Conservation (phyloP, 2,888 invertebrate genomes). For the Eristalinus sepulchralis region DNA sequence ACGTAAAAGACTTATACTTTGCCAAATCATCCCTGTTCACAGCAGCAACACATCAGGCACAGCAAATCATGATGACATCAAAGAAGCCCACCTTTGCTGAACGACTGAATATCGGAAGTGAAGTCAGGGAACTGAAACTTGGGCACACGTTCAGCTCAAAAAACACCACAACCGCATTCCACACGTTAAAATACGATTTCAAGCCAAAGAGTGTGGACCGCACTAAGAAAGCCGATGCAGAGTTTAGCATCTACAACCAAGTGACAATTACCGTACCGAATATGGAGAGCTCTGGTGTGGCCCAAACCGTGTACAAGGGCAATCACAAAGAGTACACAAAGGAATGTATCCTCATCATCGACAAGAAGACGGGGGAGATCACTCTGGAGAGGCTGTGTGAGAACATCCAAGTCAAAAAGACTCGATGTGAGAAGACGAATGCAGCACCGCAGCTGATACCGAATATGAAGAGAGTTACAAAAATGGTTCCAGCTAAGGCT, state of each 20-base stretch:
- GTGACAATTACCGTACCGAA: not conserved
- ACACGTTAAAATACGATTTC: not conserved
- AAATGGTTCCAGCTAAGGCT: not conserved
- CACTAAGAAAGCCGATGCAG: not conserved
- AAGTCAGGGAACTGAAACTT: not conserved
- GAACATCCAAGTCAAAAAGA: not conserved
- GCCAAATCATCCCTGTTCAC: no score
- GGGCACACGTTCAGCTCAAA: not conserved
- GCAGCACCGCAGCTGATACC: not conserved
- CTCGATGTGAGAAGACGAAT: not conserved
- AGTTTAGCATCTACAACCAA: not conserved
- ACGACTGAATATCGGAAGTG: constrained; percentile 4
- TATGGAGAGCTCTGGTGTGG: not conserved
- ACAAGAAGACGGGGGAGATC: not conserved
- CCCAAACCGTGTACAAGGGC: not conserved
- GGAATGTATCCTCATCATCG: not conserved
- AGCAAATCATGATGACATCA: not conserved
- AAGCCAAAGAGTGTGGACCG: constrained; percentile 6
- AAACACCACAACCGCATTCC: not conserved
- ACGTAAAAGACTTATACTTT: no score
- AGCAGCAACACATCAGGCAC: no score
- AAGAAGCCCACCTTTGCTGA: not conserved
- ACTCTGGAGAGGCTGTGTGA: not conserved
- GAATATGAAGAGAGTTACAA: not conserved
- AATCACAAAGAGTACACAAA: not conserved